These are phyloP conservation scores for Scotopteryx bipunctaria DNA, from an alignment of 2,888 invertebrate species.

Conservation along the genomic window DNA sequence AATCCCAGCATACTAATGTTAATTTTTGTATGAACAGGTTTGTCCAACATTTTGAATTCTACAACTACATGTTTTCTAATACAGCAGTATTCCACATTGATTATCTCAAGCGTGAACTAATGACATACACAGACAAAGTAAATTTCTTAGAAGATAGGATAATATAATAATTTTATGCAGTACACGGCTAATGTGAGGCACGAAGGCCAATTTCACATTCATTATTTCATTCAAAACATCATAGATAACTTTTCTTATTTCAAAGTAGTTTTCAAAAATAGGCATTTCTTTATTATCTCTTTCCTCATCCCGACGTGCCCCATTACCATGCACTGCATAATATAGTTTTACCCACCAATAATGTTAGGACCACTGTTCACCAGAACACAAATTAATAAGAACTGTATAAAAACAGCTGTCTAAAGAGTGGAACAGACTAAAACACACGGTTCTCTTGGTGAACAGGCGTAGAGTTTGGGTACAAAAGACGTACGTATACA, in stretches of 20 bases:
- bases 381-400: no score
- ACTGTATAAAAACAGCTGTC: no score
- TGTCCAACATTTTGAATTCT: no score
- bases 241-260: neutral
- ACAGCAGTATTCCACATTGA: slow-evolving; percentile 28
- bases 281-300: no score
- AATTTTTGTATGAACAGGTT: slow-evolving; percentile 11
- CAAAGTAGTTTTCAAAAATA: neutral
- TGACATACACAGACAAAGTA: slow-evolving; percentile 23
- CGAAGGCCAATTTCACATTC: neutral
- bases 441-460: neutral
- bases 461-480: slow-evolving; percentile 7
- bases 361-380: slow-evolving; percentile 1
- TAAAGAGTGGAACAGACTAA: neutral
- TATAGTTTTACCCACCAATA: slow-evolving; percentile 6
- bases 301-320: neutral
- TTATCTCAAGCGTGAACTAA: slow-evolving; percentile 26
- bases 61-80: slow-evolving; percentile 23
- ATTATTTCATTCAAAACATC: neutral
- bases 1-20: slow-evolving; percentile 4
- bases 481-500: slow-evolving; percentile 38
- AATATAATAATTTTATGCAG: slow-evolving; percentile 21
- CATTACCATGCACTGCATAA: slow-evolving; percentile 15
- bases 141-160: slow-evolving; percentile 28
- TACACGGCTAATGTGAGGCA: slow-evolving; percentile 4